Conservation (phyloP, 2,888 invertebrate species). For the Tortrix viridana region DNA sequence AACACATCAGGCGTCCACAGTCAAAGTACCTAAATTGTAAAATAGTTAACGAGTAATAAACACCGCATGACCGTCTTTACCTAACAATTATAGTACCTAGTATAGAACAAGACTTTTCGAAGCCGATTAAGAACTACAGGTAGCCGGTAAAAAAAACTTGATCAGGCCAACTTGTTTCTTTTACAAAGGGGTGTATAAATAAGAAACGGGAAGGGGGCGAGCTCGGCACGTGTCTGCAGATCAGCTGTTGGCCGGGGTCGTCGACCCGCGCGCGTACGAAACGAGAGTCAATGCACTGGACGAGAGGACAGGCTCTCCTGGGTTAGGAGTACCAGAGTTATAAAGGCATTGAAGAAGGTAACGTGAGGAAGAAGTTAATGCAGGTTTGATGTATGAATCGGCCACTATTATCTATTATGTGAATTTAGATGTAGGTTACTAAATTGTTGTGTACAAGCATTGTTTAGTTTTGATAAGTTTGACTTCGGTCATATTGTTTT, state of each 20-base stretch:
- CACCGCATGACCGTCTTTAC: neutral
- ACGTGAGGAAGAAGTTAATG: too few species aligned
- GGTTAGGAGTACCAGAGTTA: constrained; percentile 6
- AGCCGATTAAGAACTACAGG: constrained; percentile 6
- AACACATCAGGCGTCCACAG: too few species aligned
- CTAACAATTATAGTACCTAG: too few species aligned
- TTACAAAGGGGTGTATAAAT: constrained; percentile 10
- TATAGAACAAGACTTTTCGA: neutral
- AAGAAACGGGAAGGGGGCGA: constrained; percentile 9
- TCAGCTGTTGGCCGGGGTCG: constrained; percentile 61
- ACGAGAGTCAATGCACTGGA: constrained; percentile 22
- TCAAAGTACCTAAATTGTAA: too few species aligned
- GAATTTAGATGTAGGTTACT: too few species aligned
- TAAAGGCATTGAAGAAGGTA: neutral
- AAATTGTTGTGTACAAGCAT: too few species aligned
- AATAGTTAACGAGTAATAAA: too few species aligned
- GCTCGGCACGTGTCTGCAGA: constrained; percentile 58
- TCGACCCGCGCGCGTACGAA: constrained; percentile 52
- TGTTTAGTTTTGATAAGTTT: too few species aligned
- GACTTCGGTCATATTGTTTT: too few species aligned
- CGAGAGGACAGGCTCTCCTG: constrained; percentile 6
- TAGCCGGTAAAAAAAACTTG: constrained; percentile 12
- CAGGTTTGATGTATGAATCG: too few species aligned
- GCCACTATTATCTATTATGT: too few species aligned
- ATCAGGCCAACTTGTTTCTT: constrained; percentile 8